Evolutionary conservation across 2,888 invertebrate species (phyloP).

Genomic region (Pharmacophagus antenor): DNA sequence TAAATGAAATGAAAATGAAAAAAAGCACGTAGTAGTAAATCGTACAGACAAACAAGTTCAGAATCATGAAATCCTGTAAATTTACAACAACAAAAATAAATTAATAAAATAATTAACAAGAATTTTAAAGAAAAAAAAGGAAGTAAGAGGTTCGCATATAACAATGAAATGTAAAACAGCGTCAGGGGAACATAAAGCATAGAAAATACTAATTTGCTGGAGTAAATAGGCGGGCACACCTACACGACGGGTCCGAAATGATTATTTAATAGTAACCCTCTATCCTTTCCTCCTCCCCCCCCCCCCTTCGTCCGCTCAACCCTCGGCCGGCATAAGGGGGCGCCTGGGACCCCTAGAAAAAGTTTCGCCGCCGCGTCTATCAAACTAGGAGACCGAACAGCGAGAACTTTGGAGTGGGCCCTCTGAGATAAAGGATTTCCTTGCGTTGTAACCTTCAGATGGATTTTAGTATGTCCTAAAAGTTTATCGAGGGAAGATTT

Average conservation of each 20-base stretch:
- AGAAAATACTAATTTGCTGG: conserved; percentile 53
- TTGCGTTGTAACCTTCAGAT: conserved; percentile 35
- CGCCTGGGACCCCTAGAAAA: conserved; percentile 67
- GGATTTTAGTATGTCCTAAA: conserved; percentile 27
- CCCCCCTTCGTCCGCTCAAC: conserved; percentile 42
- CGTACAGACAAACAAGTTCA: too few relatives aligned
- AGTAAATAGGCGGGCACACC: conserved; percentile 61
- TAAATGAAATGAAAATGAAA: too few relatives aligned
- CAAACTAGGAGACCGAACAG: conserved; percentile 56
- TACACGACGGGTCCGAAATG: conserved; percentile 62
- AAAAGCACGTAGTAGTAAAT: too few relatives aligned
- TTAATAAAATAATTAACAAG: too few relatives aligned
- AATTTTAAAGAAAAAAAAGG: not conserved
- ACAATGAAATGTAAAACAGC: conserved; percentile 32
- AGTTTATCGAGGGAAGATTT: conserved; percentile 25
- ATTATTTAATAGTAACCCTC: conserved; percentile 71
- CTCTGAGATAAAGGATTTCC: conserved; percentile 36
- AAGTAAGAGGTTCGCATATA: not conserved
- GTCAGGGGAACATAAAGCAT: conserved; percentile 39
- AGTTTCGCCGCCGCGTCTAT: conserved; percentile 69
- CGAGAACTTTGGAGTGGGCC: conserved; percentile 44
- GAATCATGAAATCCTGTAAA: too few relatives aligned
- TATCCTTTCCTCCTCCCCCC: conserved; percentile 40
- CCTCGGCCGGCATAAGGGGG: conserved; percentile 56
- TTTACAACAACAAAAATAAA: too few relatives aligned